Base-by-base conservation (phyloP, 2,888 invertebrate species). In the Drosophila anceps region DNA sequence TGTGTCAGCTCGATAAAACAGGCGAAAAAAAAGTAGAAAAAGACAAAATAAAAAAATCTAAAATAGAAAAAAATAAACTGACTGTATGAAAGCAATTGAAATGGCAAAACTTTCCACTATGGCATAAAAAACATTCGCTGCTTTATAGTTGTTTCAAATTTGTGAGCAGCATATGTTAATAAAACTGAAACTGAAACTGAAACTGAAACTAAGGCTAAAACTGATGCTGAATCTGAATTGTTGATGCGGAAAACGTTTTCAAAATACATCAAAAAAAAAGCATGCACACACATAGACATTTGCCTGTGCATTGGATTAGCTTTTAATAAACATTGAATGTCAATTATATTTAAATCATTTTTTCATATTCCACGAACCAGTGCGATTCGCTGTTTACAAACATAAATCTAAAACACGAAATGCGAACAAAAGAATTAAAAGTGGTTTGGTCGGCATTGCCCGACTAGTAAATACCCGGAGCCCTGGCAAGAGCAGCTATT, bases 121-220 rank as follows among this genome's bases (percentile, higher is more conserved):
- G 78, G 39, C 54, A 62, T 65, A 69, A 79, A 75, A 76, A 79
- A 61, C 67, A 73, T 57, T 43, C 57, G 53, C 43, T 78, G 75
- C 66, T 75, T 71, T 75, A 58, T 58, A 63, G 44, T 60, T 61
- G 51, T 69, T 65, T 43, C 41, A 59, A 65, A 64, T 54, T 59
- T 77, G 62, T 68, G 60, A 63, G 35, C 63, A 10, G 63, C 43
- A 77, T 73, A 73, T 76, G 76, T 76, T 76, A 61, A 76, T 79
- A 76, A 69, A 79, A 74, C 41, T 24, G 48, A 67, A 63, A 73
- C 27, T 12, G 12, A 29, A 53, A 37, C 35, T 9, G 12, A 29
- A 53, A 37, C 35, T 9, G 24, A 37, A 37, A 37, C 24, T 65
- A 78, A 65, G 62, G 63, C 44, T 24, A 44, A 78, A 63, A 64